These are phyloP conservation scores for Plotosus lineatus DNA, from an alignment of 2,113 vertebrate species.

Conservation along the genomic window DNA sequence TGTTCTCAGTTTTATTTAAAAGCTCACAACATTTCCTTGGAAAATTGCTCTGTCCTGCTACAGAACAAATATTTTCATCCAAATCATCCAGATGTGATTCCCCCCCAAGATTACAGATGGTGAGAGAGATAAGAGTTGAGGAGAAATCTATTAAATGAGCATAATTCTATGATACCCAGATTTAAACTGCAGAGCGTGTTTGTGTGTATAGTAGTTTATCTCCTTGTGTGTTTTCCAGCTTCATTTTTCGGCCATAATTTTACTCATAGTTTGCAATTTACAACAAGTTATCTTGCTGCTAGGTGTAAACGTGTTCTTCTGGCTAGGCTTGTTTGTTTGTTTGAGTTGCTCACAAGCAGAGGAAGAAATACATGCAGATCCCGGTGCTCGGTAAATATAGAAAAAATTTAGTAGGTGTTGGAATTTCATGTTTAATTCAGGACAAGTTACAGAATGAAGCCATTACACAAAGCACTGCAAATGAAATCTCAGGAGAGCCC, in stretches of 20 bases:
- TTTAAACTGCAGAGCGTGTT: background rate
- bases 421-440: conserved; percentile 5
- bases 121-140: background rate
- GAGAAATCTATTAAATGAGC: conserved; percentile 4
- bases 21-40: background rate
- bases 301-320: background rate
- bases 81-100: background rate
- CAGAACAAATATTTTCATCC: conserved; percentile 4
- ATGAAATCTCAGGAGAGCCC: background rate
- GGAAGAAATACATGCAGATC: background rate
- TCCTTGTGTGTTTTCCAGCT: background rate
- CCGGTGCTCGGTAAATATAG: background rate
- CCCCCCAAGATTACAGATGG: background rate
- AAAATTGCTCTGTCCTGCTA: background rate
- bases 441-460: background rate
- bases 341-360: background rate
- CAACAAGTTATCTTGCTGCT: background rate
- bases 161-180: background rate
- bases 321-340: too few species aligned
- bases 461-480: background rate
- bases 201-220: conserved; percentile 21
- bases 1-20: background rate
- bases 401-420: background rate
- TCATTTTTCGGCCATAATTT: background rate
- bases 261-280: conserved; percentile 21